phyloP scores from a whole-genome alignment of 2,888 invertebrate species.

The Agrotis puta region DNA sequence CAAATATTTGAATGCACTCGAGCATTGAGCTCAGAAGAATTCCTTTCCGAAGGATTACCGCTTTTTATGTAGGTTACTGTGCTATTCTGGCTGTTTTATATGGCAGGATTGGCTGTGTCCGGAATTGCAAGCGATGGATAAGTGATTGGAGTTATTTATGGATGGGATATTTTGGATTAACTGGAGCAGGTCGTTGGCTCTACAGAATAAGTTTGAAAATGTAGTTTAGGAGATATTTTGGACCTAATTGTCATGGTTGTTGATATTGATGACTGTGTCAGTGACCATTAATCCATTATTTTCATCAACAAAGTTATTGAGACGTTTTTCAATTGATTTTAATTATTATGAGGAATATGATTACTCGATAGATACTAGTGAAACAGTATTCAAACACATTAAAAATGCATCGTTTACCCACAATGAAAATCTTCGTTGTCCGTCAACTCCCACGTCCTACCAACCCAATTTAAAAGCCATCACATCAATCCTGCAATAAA shows the following conservation, averaged over 20 bases:
- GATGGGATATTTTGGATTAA: conserved; percentile 11
- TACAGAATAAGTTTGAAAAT: background rate
- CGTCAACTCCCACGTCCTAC: conserved; percentile 2
- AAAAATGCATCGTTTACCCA: conserved; percentile 2
- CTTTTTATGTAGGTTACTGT: conserved; percentile 49
- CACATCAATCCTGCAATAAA: conserved; percentile 47
- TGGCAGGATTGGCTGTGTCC: conserved; percentile 25
- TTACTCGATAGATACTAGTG: too few relatives aligned
- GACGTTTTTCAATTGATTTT: too few relatives aligned
- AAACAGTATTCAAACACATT: background rate
- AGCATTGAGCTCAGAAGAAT: conserved; percentile 55
- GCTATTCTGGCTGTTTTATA: conserved; percentile 34
- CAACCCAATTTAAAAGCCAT: conserved; percentile 37
- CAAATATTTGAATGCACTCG: conserved; percentile 66
- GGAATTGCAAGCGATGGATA: conserved; percentile 26
- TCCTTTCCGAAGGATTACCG: conserved; percentile 49
- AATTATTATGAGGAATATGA: too few relatives aligned
- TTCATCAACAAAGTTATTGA: too few relatives aligned
- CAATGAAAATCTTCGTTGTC: background rate
- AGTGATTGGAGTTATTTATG: conserved; percentile 56
- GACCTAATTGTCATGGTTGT: too few relatives aligned
- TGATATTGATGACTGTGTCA: too few relatives aligned
- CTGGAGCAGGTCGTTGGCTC: background rate
- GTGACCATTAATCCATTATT: too few relatives aligned
- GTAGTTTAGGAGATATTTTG: background rate